Percentiles rank a stretch among this genome's conserved stretches.
Evolutionary conservation across 2,113 vertebrate species (phyloP).

Genomic region (Gobio gobio): DNA sequence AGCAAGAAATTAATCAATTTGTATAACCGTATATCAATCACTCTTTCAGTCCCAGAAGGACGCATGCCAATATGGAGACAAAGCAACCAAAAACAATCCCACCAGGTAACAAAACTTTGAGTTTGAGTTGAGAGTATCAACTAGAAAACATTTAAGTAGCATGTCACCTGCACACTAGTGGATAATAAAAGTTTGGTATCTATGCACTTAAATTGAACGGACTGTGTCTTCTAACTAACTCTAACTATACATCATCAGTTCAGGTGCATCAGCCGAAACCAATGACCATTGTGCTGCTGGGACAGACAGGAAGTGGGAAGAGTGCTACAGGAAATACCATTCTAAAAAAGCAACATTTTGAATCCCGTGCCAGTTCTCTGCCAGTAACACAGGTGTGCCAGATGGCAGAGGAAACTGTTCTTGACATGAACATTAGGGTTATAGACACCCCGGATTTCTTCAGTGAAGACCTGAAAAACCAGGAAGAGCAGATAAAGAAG

Average conservation of each 20-base stretch:
- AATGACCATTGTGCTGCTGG: constrained; percentile 39
- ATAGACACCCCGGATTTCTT: constrained; percentile 49
- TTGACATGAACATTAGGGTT: neutral
- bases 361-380: constrained; percentile 12
- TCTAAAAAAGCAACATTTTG: constrained; percentile 29
- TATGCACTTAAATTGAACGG: neutral
- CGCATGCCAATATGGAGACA: neutral
- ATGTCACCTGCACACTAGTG: neutral
- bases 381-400: constrained; percentile 23
- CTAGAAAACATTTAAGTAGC: neutral
- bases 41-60: neutral
- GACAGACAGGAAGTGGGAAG: constrained; percentile 46
- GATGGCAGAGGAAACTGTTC: neutral
- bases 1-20: neutral
- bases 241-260: neutral
- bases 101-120: neutral
- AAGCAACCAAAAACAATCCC: no score
- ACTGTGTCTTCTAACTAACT: neutral
- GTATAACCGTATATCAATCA: neutral
- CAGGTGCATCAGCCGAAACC: neutral
- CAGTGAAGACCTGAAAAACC: constrained; percentile 18
- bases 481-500: constrained; percentile 4
- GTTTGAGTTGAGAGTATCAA: neutral
- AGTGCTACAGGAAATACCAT: constrained; percentile 48
- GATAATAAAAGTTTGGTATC: neutral